Percentiles rank a stretch among this genome's conserved stretches.
These are phyloP conservation scores for Abramis brama DNA, from an alignment of 2,113 vertebrate genomes.

Conservation along the genomic window DNA sequence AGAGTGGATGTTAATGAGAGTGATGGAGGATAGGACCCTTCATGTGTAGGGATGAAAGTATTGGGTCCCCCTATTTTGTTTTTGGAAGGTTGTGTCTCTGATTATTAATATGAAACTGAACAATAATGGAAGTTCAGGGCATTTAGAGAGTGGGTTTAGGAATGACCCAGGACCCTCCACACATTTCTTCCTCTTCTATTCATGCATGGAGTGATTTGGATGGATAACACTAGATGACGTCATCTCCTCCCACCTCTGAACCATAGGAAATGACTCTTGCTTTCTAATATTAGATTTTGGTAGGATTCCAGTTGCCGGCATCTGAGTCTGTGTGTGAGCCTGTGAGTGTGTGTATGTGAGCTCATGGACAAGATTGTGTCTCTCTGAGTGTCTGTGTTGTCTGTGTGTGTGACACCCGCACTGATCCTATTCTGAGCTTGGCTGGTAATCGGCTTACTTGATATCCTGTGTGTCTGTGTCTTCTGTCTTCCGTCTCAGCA, in stretches of 20 bases:
- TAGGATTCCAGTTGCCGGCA: conserved; percentile 19
- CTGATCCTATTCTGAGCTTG: conserved; percentile 52
- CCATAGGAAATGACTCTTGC: conserved; percentile 20
- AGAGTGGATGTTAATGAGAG: background rate
- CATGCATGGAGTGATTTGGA: background rate
- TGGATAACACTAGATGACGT: conserved; percentile 1
- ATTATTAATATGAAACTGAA: background rate
- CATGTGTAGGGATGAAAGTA: background rate
- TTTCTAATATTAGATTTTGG: conserved; percentile 33
- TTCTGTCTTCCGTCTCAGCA: conserved; percentile 26
- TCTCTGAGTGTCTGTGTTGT: background rate
- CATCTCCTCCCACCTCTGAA: conserved; percentile 6
- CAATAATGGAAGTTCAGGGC: background rate
- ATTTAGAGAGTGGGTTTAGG: background rate
- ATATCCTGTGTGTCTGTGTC: conserved; percentile 35
- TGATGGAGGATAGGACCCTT: background rate
- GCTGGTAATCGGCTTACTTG: conserved; percentile 55
- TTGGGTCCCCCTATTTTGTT: background rate
- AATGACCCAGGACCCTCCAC: background rate
- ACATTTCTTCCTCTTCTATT: background rate
- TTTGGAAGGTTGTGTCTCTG: background rate
- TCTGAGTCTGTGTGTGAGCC: conserved; percentile 18
- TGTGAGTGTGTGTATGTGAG: conserved; percentile 2
- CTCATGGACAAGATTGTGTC: background rate
- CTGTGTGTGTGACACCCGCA: background rate